Conservation (phyloP, 2,113 vertebrate species). For the Apteryx mantelli region DNA sequence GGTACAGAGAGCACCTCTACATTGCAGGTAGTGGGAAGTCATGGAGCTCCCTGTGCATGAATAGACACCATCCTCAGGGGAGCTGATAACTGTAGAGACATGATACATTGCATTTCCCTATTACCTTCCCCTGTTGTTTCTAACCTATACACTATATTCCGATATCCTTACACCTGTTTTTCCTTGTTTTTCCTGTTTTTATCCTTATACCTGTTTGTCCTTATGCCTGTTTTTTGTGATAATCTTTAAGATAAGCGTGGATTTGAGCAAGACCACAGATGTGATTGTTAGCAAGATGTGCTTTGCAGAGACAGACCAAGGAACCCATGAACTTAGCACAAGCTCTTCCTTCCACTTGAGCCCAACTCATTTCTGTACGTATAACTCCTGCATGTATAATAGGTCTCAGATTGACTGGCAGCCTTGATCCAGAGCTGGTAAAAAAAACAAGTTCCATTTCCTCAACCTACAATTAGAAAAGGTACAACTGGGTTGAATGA, state of each 20-base stretch:
- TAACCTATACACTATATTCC: not conserved
- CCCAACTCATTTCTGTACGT: accelerated
- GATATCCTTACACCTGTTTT: not conserved
- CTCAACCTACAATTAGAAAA: not conserved
- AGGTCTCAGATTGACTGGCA: not conserved
- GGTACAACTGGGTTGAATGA: not conserved
- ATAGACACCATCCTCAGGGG: not conserved
- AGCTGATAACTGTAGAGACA: not conserved
- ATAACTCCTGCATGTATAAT: accelerated
- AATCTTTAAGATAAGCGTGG: not conserved
- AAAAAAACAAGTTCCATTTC: not conserved
- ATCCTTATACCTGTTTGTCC: not conserved
- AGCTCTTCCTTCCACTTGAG: not conserved
- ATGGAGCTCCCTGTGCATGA: accelerated
- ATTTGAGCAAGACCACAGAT: not conserved
- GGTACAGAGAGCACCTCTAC: not conserved
- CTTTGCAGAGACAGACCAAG: not conserved
- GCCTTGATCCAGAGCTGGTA: not conserved
- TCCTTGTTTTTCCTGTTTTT: not conserved
- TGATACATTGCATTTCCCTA: not conserved
- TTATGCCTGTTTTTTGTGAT: too few species aligned
- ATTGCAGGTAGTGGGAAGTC: not conserved
- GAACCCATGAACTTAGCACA: not conserved
- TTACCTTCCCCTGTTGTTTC: not conserved
- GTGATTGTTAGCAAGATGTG: not conserved